Conservation (phyloP, 2,113 vertebrate genomes). For the Varanus komodoensis region DNA sequence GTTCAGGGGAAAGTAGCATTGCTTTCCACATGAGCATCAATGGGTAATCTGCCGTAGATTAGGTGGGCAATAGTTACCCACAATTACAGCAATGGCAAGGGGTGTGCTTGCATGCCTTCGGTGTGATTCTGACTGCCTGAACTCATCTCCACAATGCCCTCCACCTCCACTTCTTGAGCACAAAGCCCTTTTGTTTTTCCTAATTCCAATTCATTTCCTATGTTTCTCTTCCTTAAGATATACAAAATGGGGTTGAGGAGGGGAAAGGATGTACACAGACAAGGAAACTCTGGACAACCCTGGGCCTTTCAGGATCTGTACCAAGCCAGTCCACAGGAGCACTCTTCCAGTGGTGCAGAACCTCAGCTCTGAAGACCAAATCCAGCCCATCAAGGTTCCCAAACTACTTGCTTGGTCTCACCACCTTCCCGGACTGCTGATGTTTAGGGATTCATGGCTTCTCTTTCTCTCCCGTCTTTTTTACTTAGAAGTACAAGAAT, state of each 20-base stretch:
- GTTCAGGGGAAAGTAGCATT: not conserved
- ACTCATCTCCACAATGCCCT: not conserved
- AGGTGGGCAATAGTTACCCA: not conserved
- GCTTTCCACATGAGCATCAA: not conserved
- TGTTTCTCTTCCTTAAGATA: not conserved
- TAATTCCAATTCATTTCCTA: not conserved
- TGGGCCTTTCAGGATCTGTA: not conserved
- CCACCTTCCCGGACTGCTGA: too few species aligned
- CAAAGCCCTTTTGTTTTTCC: fast-evolving
- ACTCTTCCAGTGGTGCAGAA: not conserved
- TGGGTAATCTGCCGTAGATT: not conserved
- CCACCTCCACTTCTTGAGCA: fast-evolving
- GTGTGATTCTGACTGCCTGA: not conserved
- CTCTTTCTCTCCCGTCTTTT: not conserved
- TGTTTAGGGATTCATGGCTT: too few species aligned
- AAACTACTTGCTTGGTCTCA: too few species aligned
- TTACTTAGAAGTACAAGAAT: not conserved
- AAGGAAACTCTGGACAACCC: conserved; percentile 5
- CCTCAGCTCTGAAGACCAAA: too few species aligned
- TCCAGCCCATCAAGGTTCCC: too few species aligned
- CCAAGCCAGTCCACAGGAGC: not conserved
- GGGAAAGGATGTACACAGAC: not conserved
- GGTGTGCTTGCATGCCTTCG: not conserved
- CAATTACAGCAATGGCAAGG: not conserved
- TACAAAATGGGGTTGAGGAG: not conserved